phyloP scores from a whole-genome alignment of 2,113 vertebrate genomes.

The Coregonus clupeaformis region DNA sequence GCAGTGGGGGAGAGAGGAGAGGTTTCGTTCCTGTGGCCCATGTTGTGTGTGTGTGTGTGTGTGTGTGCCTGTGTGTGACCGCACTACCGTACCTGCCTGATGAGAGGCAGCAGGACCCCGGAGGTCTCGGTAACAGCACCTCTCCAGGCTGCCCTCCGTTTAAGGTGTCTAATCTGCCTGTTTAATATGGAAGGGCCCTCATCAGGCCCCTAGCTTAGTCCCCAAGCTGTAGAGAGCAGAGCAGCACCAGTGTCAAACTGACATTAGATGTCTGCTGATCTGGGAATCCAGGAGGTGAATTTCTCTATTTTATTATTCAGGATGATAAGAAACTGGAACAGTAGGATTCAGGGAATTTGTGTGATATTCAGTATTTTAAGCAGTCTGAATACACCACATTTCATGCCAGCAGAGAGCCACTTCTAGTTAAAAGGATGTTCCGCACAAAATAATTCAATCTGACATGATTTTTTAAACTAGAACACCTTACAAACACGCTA shows the following conservation, averaged over 20 bases:
- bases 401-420: background rate
- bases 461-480: no score
- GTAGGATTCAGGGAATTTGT: background rate
- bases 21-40: conserved; percentile 39
- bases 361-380: background rate
- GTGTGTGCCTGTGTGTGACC: conserved; percentile 12
- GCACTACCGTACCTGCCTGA: conserved; percentile 15
- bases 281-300: conserved; percentile 31
- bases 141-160: conserved; percentile 45
- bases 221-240: conserved; percentile 46
- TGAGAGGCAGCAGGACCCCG: conserved; percentile 56
- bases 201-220: conserved; percentile 18
- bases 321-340: conserved; percentile 54
- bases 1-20: conserved; percentile 26
- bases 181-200: conserved; percentile 63
- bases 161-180: conserved; percentile 60
- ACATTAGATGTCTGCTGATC: conserved; percentile 57
- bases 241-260: conserved; percentile 58
- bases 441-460: no score
- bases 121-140: conserved; percentile 54
- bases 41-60: conserved; percentile 12
- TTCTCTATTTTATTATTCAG: conserved; percentile 63
- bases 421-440: no score
- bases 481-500: no score
- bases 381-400: background rate